Base-by-base conservation (phyloP, 2,888 invertebrate genomes). In the Cyaniris semiargus region DNA sequence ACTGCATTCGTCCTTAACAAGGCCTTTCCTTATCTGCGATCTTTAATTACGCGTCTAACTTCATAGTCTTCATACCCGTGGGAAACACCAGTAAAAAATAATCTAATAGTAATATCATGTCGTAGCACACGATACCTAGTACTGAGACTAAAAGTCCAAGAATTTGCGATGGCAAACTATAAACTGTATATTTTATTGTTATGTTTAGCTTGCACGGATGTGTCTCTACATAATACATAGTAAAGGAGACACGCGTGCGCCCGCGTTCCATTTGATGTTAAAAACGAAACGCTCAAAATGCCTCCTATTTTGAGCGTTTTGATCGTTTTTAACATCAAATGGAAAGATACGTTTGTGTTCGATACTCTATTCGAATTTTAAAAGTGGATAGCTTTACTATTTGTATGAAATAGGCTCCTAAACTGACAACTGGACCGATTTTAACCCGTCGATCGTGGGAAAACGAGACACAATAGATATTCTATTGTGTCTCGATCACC, bases 131-230 rank as follows among this genome's bases (percentile, higher is more conserved):
- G 84, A 85, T 90, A 89, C 90, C 85, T 76, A 81, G 88, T 89
- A 91, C 84, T 83, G 85, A 89, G 84, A 86, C 87, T 89, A 88
- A 89, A 89, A 91, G 89, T 92, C 90, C 78, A 84, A 88, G 91
- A 91, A 92, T 88, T 86, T 86, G 87, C 82, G 82, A 85, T 81
- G 81, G 78, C 70, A 77, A 70, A 71, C 75, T 27, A 77, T 76
- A 77, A 78, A 78, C 80, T 79, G 75, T 82, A 75, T 70, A 66
- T 53, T 78, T 31, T 74, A 27, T 75, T 75, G 56, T 72, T 76
- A 60, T 76, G 44, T 13, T 27, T 66, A 23, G 23, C 23, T 66
- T 3, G 60, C 10, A 66, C 23, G 60, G 23, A 66, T 66, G 13
- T 66, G 21, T 60, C 13, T 13, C 21, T 23, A 23, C 60, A 23